A percentile compares a stretch with the other conserved stretches of the same genome.
phyloP scores from a whole-genome alignment of 2,888 invertebrate species.

The Gymnocheta viridis region DNA sequence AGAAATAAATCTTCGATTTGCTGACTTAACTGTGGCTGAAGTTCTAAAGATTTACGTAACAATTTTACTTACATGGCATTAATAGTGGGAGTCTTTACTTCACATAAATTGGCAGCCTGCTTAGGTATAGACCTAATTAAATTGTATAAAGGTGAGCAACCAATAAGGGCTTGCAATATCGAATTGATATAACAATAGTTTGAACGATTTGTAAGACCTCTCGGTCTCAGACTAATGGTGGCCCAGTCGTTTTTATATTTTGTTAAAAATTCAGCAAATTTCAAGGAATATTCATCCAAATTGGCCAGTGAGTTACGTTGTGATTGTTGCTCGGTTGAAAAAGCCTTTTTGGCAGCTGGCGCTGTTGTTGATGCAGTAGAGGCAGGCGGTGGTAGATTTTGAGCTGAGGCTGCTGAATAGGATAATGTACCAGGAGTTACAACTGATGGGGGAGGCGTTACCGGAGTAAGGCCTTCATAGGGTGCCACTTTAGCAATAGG shows the following conservation, averaged over 20 bases:
- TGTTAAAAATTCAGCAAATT: constrained; percentile 88
- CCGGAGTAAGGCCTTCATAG: constrained; percentile 81
- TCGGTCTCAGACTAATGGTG: constrained; percentile 90
- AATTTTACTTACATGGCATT: constrained; percentile 90
- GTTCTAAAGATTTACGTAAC: neutral
- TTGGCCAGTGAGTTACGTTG: constrained; percentile 70
- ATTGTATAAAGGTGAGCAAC: constrained; percentile 97
- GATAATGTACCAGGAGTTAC: constrained; percentile 80
- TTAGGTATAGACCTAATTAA: constrained; percentile 90
- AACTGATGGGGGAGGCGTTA: constrained; percentile 73
- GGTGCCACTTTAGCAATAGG: constrained; percentile 86
- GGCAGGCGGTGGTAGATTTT: constrained; percentile 75
- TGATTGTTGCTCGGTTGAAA: constrained; percentile 23
- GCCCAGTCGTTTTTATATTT: constrained; percentile 90
- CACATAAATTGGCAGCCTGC: constrained; percentile 84
- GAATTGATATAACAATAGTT: constrained; percentile 99
- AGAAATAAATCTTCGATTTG: constrained; percentile 73
- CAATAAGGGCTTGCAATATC: constrained; percentile 95
- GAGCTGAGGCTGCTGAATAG: constrained; percentile 82
- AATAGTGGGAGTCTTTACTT: constrained; percentile 91
- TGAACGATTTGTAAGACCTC: constrained; percentile 95
- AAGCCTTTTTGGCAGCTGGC: constrained; percentile 26
- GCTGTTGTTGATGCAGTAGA: constrained; percentile 39
- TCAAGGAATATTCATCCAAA: constrained; percentile 80
- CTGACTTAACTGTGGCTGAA: constrained; percentile 78